phyloP scores from a whole-genome alignment of 2,797 vertebrate species.

The Denticeps clupeoides region DNA sequence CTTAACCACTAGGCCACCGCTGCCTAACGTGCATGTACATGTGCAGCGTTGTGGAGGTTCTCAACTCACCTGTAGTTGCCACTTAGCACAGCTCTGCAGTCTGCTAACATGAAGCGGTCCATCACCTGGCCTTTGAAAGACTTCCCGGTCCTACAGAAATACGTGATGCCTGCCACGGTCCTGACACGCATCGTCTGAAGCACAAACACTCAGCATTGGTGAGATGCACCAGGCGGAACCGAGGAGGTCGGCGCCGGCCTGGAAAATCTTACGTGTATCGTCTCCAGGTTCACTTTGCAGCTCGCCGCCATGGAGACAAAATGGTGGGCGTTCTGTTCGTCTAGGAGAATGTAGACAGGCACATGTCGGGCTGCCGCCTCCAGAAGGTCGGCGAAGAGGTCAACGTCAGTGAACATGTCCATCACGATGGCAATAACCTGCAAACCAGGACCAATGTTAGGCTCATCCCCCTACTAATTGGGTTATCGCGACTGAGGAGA shows the following conservation, averaged over 20 bases:
- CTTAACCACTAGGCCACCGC: too few relatives aligned
- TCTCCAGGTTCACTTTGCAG: conserved; percentile 83
- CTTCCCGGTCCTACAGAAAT: conserved; percentile 85
- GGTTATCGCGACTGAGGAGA: too few relatives aligned
- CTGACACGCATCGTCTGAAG: conserved; percentile 87
- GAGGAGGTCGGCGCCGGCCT: neutral
- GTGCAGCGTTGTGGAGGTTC: neutral
- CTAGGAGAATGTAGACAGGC: conserved; percentile 88
- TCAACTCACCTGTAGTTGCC: conserved; percentile 87
- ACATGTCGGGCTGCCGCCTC: conserved; percentile 76
- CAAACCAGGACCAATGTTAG: conserved; percentile 12
- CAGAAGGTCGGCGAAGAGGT: conserved; percentile 82
- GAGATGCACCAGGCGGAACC: neutral
- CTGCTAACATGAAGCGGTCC: conserved; percentile 87
- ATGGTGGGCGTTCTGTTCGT: conserved; percentile 77
- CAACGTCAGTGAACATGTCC: conserved; percentile 91
- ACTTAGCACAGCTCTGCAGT: conserved; percentile 88
- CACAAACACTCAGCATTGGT: conserved; percentile 14
- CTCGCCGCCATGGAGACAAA: conserved; percentile 83
- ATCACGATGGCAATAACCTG: conserved; percentile 94
- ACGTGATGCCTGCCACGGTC: conserved; percentile 83
- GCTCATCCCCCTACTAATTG: neutral
- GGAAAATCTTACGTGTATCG: conserved; percentile 72
- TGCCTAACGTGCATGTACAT: too few relatives aligned
- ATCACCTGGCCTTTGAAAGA: conserved; percentile 92